Evolutionary conservation across 2,113 vertebrate species (phyloP).

Genomic region (Dinomys branickii): DNA sequence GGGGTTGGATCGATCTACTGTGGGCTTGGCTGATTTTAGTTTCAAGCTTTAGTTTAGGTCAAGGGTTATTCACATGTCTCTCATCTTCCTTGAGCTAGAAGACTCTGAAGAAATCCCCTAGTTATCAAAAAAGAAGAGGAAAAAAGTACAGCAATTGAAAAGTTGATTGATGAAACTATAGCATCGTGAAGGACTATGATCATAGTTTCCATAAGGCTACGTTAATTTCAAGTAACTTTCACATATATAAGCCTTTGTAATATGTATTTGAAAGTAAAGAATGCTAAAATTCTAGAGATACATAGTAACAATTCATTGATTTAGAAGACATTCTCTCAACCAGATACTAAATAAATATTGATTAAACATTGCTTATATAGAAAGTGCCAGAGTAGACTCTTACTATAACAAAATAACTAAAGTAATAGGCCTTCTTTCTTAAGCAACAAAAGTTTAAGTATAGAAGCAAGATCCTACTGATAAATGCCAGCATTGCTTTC

Average conservation of each 20-base stretch:
- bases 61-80: not conserved
- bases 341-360: not conserved
- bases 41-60: not conserved
- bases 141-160: not conserved
- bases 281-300: not conserved
- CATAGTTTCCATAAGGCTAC: not conserved
- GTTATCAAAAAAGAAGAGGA: not conserved
- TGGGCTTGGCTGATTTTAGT: not conserved
- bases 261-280: not conserved
- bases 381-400: not conserved
- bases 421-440: not conserved
- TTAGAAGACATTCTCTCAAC: not conserved
- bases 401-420: not conserved
- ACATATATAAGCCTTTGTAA: not conserved
- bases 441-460: not conserved
- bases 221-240: slow-evolving; percentile 33
- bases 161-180: not conserved
- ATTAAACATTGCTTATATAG: not conserved
- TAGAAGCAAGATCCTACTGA: slow-evolving; percentile 7
- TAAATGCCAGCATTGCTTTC: not conserved
- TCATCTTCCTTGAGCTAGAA: not conserved
- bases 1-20: not conserved
- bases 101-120: not conserved
- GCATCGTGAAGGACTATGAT: not conserved
- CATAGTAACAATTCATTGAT: not conserved